These are phyloP conservation scores for Ciona savignyi DNA, from an alignment of 23 tunicate genomes.

Conservation along the genomic window DNA sequence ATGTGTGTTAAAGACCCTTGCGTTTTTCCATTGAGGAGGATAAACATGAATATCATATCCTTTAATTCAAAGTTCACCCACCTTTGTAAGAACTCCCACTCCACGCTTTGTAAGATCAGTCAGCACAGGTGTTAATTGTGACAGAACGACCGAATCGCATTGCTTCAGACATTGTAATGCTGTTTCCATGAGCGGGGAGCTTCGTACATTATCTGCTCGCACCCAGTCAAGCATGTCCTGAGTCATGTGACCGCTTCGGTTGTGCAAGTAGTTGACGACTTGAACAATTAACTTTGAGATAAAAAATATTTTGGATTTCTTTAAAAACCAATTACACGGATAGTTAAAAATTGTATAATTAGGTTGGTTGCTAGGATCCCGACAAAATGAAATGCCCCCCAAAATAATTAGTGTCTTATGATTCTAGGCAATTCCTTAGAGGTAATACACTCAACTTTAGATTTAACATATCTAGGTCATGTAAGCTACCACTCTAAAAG, in stretches of 20 bases:
- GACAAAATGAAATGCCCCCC: too few species aligned
- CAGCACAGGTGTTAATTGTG: conserved; percentile 39
- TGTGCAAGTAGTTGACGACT: conserved; percentile 39
- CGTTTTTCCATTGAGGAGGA: too few species aligned
- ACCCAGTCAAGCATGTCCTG: conserved; percentile 36
- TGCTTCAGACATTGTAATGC: conserved; percentile 32
- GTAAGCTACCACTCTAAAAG: not conserved
- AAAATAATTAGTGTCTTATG: too few species aligned
- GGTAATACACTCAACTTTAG: not conserved
- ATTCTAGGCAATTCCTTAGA: not conserved
- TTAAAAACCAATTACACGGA: too few species aligned
- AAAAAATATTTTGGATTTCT: too few species aligned
- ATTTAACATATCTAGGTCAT: too few species aligned
- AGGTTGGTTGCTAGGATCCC: too few species aligned
- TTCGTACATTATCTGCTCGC: conserved; percentile 38
- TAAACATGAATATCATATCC: too few species aligned
- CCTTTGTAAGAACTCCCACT: conserved; percentile 68
- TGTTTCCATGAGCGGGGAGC: conserved; percentile 74
- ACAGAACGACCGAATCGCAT: conserved; percentile 30
- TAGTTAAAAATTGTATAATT: too few species aligned
- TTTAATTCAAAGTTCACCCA: too few species aligned
- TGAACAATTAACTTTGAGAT: too few species aligned
- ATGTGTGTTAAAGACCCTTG: too few species aligned
- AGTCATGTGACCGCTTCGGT: conserved; percentile 31
- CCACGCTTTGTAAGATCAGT: conserved; percentile 53